Evolutionary conservation across 2,888 invertebrate genomes (phyloP), one percentile per base, ranked within the genome.

Genomic region (Cryptocephalus primarius): DNA sequence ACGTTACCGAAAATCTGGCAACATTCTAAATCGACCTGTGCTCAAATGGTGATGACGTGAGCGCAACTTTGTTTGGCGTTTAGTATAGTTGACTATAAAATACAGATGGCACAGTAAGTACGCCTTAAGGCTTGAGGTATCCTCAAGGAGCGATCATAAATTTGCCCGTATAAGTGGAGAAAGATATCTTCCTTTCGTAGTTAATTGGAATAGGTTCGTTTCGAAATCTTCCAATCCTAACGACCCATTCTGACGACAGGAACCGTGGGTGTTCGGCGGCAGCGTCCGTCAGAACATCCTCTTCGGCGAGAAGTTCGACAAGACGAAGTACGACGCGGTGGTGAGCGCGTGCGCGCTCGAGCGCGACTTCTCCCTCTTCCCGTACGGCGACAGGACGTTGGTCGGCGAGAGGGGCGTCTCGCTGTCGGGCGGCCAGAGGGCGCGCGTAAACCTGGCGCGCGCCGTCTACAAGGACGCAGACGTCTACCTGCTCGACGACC

Each of bases 251-350:
- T 42, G n/a, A n/a, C n/a, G n/a, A n/a, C 89, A 90, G 66, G 85
- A 90, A 62, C 85, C 92, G 0, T 92, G 91, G 91, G 64, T 85
- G 1, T 85, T 85, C 60, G 80, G 80, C 47, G 83, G 81, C 22
- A 87, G 87, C 51, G 82, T 96, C 0, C 75, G 87, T n/a, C 90
- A 94, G 61, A 96, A 96, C 68, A 89, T 96, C 54, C 66, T 91
- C 1, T 95, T 96, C 68, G 94, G 93, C 0, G 79, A 77, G 62
- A 72, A 76, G 54, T 83, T 78, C 78, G 82, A 82, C 56, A 72
- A 76, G 31, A 75, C 77, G 32, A 75, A 79, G 12, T 84, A 75
- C 66, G 83, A 75, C 65, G 72, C 78, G 49, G 82, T 80, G 33
- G 71, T 89, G 2, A 76, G 77, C 40, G 81, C 79, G 0, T 85